phyloP scores from a whole-genome alignment of 2,797 vertebrate species.

The Toxotes lorentzi region DNA sequence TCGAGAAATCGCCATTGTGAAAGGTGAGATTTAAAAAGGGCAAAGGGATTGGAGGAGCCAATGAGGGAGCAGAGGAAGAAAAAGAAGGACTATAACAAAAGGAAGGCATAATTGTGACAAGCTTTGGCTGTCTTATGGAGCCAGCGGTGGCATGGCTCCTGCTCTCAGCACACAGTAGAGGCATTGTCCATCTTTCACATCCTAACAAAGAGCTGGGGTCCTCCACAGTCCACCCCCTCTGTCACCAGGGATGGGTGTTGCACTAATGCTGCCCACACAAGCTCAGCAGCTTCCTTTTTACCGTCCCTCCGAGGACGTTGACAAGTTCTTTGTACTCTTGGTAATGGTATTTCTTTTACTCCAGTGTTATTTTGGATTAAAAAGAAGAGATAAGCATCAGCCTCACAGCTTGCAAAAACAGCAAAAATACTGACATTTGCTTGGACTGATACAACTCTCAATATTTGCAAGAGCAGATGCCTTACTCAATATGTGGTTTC shows the following conservation, averaged over 20 bases:
- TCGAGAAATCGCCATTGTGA: conserved; percentile 20
- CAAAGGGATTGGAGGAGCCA: neutral
- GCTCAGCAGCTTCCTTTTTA: conserved; percentile 63
- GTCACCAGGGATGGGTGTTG: conserved; percentile 62
- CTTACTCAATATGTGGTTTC: neutral
- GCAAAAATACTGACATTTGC: conserved; percentile 28
- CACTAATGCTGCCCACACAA: conserved; percentile 67
- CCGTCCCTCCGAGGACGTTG: conserved; percentile 47
- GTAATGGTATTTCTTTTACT: conserved; percentile 46
- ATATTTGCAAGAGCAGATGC: conserved; percentile 1
- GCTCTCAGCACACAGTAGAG: conserved; percentile 62
- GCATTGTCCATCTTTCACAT: conserved; percentile 72
- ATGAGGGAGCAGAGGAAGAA: neutral
- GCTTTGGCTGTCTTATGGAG: conserved; percentile 50
- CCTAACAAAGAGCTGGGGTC: conserved; percentile 59
- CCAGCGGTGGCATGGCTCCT: conserved; percentile 51
- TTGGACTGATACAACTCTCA: conserved; percentile 2
- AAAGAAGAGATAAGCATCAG: conserved; percentile 36
- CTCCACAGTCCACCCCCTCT: conserved; percentile 39
- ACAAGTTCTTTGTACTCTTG: conserved; percentile 56
- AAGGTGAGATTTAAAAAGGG: conserved; percentile 39
- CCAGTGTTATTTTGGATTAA: conserved; percentile 11
- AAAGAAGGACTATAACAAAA: conserved; percentile 45
- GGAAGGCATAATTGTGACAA: conserved; percentile 55
- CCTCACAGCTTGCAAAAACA: conserved; percentile 26